These are phyloP conservation scores for Microplitis manilae DNA, from an alignment of 2,888 invertebrate genomes.

Conservation along the genomic window DNA sequence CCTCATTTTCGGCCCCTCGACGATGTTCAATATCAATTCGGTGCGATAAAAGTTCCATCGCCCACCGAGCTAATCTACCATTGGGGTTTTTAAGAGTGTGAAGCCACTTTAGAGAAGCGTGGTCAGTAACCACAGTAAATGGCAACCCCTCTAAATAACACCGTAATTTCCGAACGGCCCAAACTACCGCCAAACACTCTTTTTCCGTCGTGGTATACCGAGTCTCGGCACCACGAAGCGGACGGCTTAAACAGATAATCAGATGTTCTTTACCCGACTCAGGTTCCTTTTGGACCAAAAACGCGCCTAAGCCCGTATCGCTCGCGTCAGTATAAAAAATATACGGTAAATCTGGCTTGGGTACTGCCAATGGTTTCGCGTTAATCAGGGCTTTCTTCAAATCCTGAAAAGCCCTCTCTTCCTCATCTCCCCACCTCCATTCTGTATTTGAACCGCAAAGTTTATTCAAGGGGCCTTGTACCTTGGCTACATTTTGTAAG, in stretches of 20 bases:
- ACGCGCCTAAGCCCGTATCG: no score
- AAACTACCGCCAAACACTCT: no score
- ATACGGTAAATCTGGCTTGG: no score
- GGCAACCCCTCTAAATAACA: no score
- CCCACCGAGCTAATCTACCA: conserved; percentile 21
- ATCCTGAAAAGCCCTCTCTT: conserved; percentile 11
- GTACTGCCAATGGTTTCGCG: neutral
- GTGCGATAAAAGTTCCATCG: conserved; percentile 39
- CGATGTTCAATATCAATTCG: conserved; percentile 36
- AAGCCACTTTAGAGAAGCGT: conserved; percentile 49
- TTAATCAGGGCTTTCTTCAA: neutral
- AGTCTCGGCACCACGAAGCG: no score
- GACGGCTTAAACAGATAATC: no score
- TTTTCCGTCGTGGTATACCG: no score
- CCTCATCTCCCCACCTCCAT: conserved; percentile 16
- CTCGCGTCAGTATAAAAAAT: no score
- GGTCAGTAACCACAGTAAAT: no score
- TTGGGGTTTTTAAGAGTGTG: conserved; percentile 49
- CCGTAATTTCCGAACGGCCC: no score
- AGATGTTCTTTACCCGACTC: no score
- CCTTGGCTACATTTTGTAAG: neutral
- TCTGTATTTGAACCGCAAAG: neutral
- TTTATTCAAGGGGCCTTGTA: neutral
- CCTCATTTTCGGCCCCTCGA: conserved; percentile 25
- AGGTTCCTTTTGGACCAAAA: no score